Evolutionary conservation across 2,113 vertebrate genomes (phyloP).

Genomic region (Budorcas taxicolor): DNA sequence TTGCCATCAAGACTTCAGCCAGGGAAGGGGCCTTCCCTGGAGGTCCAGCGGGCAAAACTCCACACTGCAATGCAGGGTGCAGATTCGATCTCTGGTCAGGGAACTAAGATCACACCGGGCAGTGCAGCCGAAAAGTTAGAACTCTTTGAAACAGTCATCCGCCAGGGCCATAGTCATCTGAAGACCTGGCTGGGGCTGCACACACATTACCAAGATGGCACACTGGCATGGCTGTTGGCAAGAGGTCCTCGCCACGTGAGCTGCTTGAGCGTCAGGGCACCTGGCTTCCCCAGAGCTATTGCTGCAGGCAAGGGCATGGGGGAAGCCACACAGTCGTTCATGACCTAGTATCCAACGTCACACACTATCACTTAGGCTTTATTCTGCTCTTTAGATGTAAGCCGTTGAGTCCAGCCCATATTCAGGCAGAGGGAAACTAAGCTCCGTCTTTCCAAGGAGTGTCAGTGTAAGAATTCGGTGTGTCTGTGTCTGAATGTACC

Average conservation of each 20-base stretch:
- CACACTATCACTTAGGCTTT: not conserved
- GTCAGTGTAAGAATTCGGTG: not conserved
- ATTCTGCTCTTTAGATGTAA: not conserved
- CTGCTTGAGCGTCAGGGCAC: not conserved
- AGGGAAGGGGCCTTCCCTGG: not conserved
- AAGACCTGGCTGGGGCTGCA: not conserved
- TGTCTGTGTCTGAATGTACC: not conserved
- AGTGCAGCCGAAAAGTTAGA: not conserved
- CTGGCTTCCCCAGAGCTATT: not conserved
- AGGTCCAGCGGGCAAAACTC: not conserved
- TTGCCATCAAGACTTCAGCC: not conserved
- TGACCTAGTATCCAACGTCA: not conserved
- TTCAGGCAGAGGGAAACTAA: not conserved
- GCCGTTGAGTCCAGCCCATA: not conserved
- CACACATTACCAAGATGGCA: not conserved
- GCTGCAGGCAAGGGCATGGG: not conserved
- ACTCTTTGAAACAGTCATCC: not conserved
- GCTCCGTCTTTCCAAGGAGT: not conserved
- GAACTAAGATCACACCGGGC: not conserved
- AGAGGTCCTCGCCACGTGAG: not conserved
- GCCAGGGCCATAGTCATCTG: not conserved
- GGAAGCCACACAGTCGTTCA: not conserved
- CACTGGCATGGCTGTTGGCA: not conserved
- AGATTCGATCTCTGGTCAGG: not conserved
- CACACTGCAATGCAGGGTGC: not conserved